Evolutionary conservation across 2,797 vertebrate species (phyloP).

Genomic region (Pristis pectinata): DNA sequence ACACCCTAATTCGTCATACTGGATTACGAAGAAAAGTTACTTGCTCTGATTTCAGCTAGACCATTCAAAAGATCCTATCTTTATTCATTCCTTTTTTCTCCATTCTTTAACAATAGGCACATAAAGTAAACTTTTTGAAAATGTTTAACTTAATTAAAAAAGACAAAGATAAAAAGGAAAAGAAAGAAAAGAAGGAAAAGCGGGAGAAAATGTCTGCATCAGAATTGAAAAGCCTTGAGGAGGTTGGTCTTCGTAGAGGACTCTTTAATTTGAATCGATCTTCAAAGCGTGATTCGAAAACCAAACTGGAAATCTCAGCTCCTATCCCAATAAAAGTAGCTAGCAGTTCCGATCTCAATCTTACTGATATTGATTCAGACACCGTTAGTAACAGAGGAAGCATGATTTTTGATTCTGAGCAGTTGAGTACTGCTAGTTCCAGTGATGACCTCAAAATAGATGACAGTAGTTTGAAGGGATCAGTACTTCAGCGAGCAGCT

Average conservation of each 20-base stretch:
- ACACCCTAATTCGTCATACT: background rate
- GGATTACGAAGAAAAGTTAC: constrained; percentile 23
- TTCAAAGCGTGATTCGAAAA: constrained; percentile 80
- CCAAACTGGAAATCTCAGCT: constrained; percentile 88
- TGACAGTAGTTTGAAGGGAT: constrained; percentile 70
- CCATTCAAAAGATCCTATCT: background rate
- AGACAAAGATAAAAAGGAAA: constrained; percentile 77
- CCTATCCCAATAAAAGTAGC: constrained; percentile 97
- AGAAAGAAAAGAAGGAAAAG: constrained; percentile 88
- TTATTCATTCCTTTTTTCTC: background rate
- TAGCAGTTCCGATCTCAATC: constrained; percentile 78
- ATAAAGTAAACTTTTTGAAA: constrained; percentile 2
- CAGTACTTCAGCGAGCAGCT: constrained; percentile 81
- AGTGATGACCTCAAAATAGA: constrained; percentile 81
- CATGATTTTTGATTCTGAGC: constrained; percentile 73
- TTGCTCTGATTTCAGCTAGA: constrained; percentile 25
- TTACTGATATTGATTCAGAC: constrained; percentile 88
- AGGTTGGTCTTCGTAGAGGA: constrained; percentile 90
- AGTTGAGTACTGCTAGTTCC: constrained; percentile 86
- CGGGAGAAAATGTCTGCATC: constrained; percentile 91
- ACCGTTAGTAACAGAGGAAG: constrained; percentile 82
- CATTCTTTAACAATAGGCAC: background rate
- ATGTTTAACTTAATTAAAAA: constrained; percentile 95
- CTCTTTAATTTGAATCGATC: constrained; percentile 92
- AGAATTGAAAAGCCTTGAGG: constrained; percentile 86